Percentiles rank a stretch among this genome's conserved stretches.
Conservation (phyloP, 2,888 invertebrate genomes). For the Argyresthia goedartella region DNA sequence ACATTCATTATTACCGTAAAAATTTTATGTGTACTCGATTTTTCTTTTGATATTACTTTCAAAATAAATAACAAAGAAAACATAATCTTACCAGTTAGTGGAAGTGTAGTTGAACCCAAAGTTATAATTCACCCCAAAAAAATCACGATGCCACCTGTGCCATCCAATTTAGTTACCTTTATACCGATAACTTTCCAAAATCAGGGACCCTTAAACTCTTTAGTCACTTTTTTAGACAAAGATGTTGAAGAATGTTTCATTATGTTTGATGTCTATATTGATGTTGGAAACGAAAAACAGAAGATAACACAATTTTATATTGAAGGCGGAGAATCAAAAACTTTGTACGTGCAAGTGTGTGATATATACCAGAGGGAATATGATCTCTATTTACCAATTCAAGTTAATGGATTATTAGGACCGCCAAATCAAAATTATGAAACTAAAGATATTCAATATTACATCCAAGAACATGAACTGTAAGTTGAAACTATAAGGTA, state of each 20-base stretch:
- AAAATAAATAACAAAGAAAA: conserved; percentile 60
- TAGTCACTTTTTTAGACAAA: conserved; percentile 38
- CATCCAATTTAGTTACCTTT: conserved; percentile 43
- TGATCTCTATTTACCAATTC: conserved; percentile 70
- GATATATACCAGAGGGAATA: conserved; percentile 58
- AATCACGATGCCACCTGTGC: conserved; percentile 61
- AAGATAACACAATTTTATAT: conserved; percentile 34
- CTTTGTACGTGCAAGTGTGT: conserved; percentile 44
- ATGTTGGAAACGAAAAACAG: conserved; percentile 44
- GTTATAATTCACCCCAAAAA: conserved; percentile 56
- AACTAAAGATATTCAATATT: conserved; percentile 43
- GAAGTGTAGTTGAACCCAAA: conserved; percentile 62
- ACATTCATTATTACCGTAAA: conserved; percentile 51
- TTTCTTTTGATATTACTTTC: conserved; percentile 40
- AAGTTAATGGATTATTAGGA: conserved; percentile 70
- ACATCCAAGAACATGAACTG: conserved; percentile 40
- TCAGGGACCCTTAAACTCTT: conserved; percentile 28
- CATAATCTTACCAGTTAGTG: conserved; percentile 46
- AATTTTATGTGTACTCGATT: conserved; percentile 51
- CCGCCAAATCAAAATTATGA: conserved; percentile 45
- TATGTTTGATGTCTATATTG: conserved; percentile 33
- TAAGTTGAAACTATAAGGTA: conserved; percentile 23
- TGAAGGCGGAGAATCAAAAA: conserved; percentile 45
- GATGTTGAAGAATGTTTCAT: conserved; percentile 32
- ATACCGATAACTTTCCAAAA: conserved; percentile 53